Base-by-base conservation (phyloP, 2,797 vertebrate species). In the Rousettus madagascariensis region DNA sequence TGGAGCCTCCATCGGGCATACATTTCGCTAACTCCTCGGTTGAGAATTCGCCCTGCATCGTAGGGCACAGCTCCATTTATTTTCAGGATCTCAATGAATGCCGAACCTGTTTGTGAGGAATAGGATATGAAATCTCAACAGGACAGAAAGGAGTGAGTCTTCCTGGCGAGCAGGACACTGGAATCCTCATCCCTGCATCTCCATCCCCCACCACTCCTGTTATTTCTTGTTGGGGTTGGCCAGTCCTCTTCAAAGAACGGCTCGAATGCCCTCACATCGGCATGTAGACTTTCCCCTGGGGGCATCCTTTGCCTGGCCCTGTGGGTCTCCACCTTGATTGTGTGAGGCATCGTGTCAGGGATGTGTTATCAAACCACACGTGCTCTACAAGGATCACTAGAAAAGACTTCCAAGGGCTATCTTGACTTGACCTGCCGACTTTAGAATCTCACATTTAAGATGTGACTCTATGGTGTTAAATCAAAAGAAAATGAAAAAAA, bases 251-350 rank as follows among this genome's bases (percentile, higher is more conserved):
- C 46, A 16, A 19, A 30, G 6, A 24, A 6, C 0, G 7, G 51
- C 68, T 61, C 2, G 0, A 8, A 5, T 1, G n/a, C 16, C 78
- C 59, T 0, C 7, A 8, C 1, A 0, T 26, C 1, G 0, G 26
- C 5, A 1, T 16, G 26, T 24, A 20, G 28, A 22, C 33, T 12
- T n/a, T 41, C 51, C 51, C 36, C 28, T 12, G 24, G 33, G 19
- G 20, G 65, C 2, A 0, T 46, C 15, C 46, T 79, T 55, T 7
- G 7, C 75, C 43, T 53, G 55, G 65, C 55, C 53, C 46, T 20
- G 19, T 53, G 87, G 74, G 82, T 26, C 36, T 38, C 36, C n/a
- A 15, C 38, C 63, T 43, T 78, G 17, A 9, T 33, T 3, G 9
- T 15, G 38, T 13, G 5, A 28, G 72, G 16, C 46, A 28, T 36